Percentiles rank a stretch among this genome's conserved stretches.
These are phyloP conservation scores for Xestia ashworthii DNA, from an alignment of 2,888 invertebrate species.

Conservation along the genomic window DNA sequence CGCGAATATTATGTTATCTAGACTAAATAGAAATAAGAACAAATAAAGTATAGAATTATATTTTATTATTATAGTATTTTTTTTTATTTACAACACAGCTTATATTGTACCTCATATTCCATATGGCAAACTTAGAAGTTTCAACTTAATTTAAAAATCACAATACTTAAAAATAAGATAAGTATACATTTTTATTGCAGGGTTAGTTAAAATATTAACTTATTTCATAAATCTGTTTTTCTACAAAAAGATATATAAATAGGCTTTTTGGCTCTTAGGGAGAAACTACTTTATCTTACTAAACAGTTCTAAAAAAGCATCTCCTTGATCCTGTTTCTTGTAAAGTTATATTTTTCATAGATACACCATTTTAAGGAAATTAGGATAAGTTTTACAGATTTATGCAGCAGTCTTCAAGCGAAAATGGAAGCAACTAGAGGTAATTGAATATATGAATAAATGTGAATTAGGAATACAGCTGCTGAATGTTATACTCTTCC, in stretches of 20 bases:
- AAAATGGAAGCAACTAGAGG: slow-evolving; percentile 23
- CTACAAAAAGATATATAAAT: background rate
- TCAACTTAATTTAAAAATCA: slow-evolving; percentile 44
- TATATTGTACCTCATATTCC: slow-evolving; percentile 59
- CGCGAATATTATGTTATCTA: slow-evolving; percentile 21
- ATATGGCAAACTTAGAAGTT: slow-evolving; percentile 59
- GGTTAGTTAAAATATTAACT: slow-evolving; percentile 9
- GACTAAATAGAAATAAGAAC: slow-evolving; percentile 42
- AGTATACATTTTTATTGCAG: slow-evolving; percentile 27
- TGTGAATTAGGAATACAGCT: background rate
- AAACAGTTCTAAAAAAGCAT: background rate
- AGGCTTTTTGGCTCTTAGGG: slow-evolving; percentile 17
- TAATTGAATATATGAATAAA: slow-evolving; percentile 5
- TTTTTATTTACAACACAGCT: slow-evolving; percentile 63
- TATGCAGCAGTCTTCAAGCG: slow-evolving; percentile 16
- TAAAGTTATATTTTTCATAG: background rate
- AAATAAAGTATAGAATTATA: slow-evolving; percentile 52
- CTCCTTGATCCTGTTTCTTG: background rate
- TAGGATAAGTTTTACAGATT: background rate
- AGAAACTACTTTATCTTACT: background rate
- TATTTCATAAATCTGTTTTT: no score
- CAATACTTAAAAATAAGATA: slow-evolving; percentile 56
- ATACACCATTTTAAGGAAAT: background rate
- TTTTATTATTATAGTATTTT: slow-evolving; percentile 45
- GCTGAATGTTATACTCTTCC: background rate